Conservation (phyloP, 2,113 vertebrate species). For the Tetraodon nigroviridis region DNA sequence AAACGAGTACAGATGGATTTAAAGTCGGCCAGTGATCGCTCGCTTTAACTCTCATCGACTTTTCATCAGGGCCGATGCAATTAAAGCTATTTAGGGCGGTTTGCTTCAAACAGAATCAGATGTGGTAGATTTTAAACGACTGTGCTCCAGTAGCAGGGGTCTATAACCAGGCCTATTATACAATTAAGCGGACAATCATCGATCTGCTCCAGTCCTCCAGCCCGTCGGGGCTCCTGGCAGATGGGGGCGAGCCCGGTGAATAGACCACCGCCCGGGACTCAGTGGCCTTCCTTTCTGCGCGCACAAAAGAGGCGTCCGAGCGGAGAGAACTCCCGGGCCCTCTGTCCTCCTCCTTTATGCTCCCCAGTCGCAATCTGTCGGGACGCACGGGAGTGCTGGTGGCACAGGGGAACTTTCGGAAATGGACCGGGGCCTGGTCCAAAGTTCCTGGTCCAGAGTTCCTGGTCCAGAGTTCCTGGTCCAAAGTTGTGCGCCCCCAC, state of each 20-base stretch:
- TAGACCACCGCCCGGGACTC: conserved; percentile 71
- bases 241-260: conserved; percentile 75
- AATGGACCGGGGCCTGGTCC: conserved; percentile 48
- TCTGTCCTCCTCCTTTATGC: conserved; percentile 45
- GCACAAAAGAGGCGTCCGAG: conserved; percentile 86
- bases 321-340: conserved; percentile 63
- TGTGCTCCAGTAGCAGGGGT: conserved; percentile 61
- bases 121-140: conserved; percentile 63
- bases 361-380: conserved; percentile 47
- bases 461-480: no score
- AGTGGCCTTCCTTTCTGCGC: conserved; percentile 61
- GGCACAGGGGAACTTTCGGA: conserved; percentile 52
- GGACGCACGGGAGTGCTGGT: conserved; percentile 43
- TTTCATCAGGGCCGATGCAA: conserved; percentile 89
- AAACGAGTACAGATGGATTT: conserved; percentile 70
- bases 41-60: conserved; percentile 87
- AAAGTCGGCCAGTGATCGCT: conserved; percentile 69
- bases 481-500: conserved; percentile 40
- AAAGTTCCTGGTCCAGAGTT: no score
- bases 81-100: conserved; percentile 87
- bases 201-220: conserved; percentile 58
- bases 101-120: conserved; percentile 81
- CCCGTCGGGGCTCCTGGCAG: conserved; percentile 76
- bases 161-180: conserved; percentile 68
- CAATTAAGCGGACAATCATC: conserved; percentile 69